These are phyloP conservation scores for Apantesis nais DNA, from an alignment of 2,888 invertebrate species.

Conservation along the genomic window DNA sequence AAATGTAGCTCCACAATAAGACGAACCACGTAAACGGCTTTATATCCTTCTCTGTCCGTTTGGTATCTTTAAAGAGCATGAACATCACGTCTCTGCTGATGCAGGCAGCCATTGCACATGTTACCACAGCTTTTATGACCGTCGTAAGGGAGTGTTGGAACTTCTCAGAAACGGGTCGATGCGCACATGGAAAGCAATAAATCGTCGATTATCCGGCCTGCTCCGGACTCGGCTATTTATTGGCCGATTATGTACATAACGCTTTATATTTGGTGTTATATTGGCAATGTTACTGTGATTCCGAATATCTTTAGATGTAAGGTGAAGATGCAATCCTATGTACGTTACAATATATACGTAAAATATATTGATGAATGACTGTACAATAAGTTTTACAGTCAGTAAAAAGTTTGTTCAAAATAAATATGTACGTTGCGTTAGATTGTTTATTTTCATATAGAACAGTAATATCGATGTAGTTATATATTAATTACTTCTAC, in stretches of 20 bases:
- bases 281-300: conserved; percentile 32
- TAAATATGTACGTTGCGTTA: too few relatives aligned
- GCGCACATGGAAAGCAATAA: conserved; percentile 79
- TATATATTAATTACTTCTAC: too few relatives aligned
- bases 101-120: conserved; percentile 73
- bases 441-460: too few relatives aligned
- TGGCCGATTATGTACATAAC: conserved; percentile 44
- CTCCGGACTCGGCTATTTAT: conserved; percentile 48
- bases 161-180: conserved; percentile 76
- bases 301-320: background rate
- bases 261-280: conserved; percentile 43
- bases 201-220: conserved; percentile 73
- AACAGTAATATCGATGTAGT: too few relatives aligned
- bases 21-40: conserved; percentile 21
- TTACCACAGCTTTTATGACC: conserved; percentile 81
- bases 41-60: conserved; percentile 21
- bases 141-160: conserved; percentile 73
- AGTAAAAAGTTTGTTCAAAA: too few relatives aligned
- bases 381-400: too few relatives aligned
- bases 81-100: conserved; percentile 44
- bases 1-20: conserved; percentile 20
- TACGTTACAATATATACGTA: background rate
- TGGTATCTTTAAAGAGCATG: conserved; percentile 35
- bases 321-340: too few relatives aligned
- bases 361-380: too few relatives aligned